Conservation (phyloP, 92 coral and sea anemone species). For the Phenganax marumi region DNA sequence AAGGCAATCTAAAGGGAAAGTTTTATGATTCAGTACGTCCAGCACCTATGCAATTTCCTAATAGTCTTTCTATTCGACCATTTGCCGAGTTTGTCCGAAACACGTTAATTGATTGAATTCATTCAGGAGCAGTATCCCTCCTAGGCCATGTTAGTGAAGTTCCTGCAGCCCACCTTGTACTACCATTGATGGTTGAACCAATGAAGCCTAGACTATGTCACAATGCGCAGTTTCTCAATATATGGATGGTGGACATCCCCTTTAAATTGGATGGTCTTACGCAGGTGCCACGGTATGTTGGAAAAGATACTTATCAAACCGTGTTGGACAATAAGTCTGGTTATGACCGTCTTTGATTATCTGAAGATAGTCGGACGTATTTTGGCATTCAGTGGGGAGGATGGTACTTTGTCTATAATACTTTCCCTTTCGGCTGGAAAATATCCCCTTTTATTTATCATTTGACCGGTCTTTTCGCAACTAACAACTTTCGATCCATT, state of each 20-base stretch:
- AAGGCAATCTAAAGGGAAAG: conserved; percentile 18
- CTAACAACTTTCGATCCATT: too few species aligned
- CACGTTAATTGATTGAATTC: conserved; percentile 35
- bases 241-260: too few species aligned
- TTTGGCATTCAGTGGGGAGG: background rate
- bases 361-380: background rate
- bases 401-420: too few species aligned
- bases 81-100: conserved; percentile 22
- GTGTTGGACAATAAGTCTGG: too few species aligned
- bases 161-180: conserved; percentile 28
- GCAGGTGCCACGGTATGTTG: too few species aligned
- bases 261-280: too few species aligned
- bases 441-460: too few species aligned
- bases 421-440: too few species aligned
- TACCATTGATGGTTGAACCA: conserved; percentile 46
- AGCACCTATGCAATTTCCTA: conserved; percentile 1
- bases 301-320: too few species aligned
- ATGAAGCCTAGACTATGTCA: conserved; percentile 29
- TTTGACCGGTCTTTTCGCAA: conserved; percentile 17
- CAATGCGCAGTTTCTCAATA: too few species aligned
- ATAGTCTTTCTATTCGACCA: conserved; percentile 33
- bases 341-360: too few species aligned
- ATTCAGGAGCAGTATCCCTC: conserved; percentile 36
- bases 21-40: conserved; percentile 24
- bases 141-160: conserved; percentile 37